Evolutionary conservation across 2,797 vertebrate species (phyloP).

Genomic region (Ambastaia sidthimunki): DNA sequence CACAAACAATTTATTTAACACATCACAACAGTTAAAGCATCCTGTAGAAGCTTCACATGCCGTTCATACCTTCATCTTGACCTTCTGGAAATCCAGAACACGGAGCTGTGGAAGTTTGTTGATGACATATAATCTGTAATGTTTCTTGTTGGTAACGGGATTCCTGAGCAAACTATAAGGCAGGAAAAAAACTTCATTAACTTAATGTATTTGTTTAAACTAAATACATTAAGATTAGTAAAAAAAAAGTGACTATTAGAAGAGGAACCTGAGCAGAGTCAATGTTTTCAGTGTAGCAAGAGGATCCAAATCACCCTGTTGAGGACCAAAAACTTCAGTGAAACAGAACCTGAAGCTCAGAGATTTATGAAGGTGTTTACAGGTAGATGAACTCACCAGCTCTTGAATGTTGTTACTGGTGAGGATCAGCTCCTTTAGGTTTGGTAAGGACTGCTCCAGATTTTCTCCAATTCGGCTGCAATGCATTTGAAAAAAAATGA

Average conservation of each 20-base stretch:
- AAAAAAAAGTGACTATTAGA: neutral
- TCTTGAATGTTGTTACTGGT: constrained; percentile 97
- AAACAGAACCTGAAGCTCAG: neutral
- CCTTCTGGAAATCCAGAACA: constrained; percentile 97
- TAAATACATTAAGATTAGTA: neutral
- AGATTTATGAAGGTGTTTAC: neutral
- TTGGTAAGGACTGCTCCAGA: constrained; percentile 87
- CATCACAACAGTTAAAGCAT: too few relatives aligned
- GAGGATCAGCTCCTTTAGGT: constrained; percentile 88
- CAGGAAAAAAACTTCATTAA: neutral
- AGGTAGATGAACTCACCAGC: constrained; percentile 80
- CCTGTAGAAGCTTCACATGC: neutral
- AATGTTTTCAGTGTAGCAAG: constrained; percentile 88
- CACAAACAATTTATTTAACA: too few relatives aligned
- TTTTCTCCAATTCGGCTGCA: constrained; percentile 91
- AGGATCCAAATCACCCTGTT: constrained; percentile 92
- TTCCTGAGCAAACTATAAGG: constrained; percentile 88
- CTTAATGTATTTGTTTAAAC: neutral
- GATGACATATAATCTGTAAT: constrained; percentile 96
- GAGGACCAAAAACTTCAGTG: constrained; percentile 38
- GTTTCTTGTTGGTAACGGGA: constrained; percentile 97
- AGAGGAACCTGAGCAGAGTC: constrained; percentile 87
- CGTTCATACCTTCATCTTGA: constrained; percentile 89
- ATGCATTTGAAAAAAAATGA: neutral
- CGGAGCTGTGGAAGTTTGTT: constrained; percentile 93